These are phyloP conservation scores for Taenaris catops DNA, from an alignment of 2,888 invertebrate genomes.

Conservation along the genomic window DNA sequence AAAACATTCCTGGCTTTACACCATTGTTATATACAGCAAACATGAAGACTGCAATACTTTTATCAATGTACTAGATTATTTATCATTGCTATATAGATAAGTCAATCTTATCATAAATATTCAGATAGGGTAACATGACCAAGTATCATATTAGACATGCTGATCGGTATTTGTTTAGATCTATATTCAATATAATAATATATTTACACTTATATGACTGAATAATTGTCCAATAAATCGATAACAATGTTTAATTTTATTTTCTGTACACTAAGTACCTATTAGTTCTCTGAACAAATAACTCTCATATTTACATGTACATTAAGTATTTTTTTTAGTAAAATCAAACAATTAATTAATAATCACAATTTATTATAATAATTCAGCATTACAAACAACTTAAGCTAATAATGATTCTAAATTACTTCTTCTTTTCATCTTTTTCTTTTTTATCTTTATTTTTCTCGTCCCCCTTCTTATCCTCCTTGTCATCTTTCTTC, in stretches of 20 bases:
- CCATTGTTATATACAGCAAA: slow-evolving; percentile 35
- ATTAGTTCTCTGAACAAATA: too few species aligned
- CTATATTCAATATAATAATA: too few species aligned
- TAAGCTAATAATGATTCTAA: slow-evolving; percentile 51
- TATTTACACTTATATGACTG: too few species aligned
- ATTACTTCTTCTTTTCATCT: slow-evolving; percentile 81
- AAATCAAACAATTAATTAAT: slow-evolving; percentile 47
- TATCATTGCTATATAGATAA: slow-evolving; percentile 52
- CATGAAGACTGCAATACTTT: slow-evolving; percentile 41
- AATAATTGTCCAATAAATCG: too few species aligned
- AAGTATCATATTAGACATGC: slow-evolving; percentile 17
- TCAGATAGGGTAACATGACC: slow-evolving; percentile 38
- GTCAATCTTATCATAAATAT: slow-evolving; percentile 32
- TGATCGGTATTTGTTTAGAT: slow-evolving; percentile 6
- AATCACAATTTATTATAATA: slow-evolving; percentile 72
- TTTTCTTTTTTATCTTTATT: slow-evolving; percentile 83
- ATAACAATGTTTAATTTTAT: too few species aligned
- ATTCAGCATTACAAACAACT: slow-evolving; percentile 68
- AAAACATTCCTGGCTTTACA: slow-evolving; percentile 34
- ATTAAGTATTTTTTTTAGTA: too few species aligned
- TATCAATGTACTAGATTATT: slow-evolving; percentile 53
- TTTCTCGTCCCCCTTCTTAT: slow-evolving; percentile 83
- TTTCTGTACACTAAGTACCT: too few species aligned
- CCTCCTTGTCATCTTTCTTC: slow-evolving; percentile 86
- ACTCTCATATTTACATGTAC: too few species aligned